A percentile compares a stretch with the other conserved stretches of the same genome.
phyloP scores from a whole-genome alignment of 2,113 vertebrate genomes.

The human region GRCh38 chr1:201431501-201432000 shows the following conservation, averaged over 20 bases:
- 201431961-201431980: neutral
- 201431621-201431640: fast-evolving
- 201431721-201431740: neutral
- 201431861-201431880: neutral
- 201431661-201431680: fast-evolving
- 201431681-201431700: too few relatives aligned
- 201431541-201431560: neutral
- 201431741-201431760: neutral
- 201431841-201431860: neutral
- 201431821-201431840: too few relatives aligned
- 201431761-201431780: neutral
- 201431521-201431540: neutral
- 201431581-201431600: neutral
- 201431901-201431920: neutral
- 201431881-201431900: fast-evolving
- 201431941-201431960: too few relatives aligned
- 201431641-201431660: fast-evolving
- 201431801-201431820: neutral
- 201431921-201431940: neutral
- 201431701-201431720: neutral
- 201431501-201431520: neutral
- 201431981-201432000: neutral
- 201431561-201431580: neutral
- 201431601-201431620: fast-evolving
- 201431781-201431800: neutral